A percentile compares a stretch with the other conserved stretches of the same genome.
Conservation (phyloP, 2,888 invertebrate species). For the Mesochorus sp. region DNA sequence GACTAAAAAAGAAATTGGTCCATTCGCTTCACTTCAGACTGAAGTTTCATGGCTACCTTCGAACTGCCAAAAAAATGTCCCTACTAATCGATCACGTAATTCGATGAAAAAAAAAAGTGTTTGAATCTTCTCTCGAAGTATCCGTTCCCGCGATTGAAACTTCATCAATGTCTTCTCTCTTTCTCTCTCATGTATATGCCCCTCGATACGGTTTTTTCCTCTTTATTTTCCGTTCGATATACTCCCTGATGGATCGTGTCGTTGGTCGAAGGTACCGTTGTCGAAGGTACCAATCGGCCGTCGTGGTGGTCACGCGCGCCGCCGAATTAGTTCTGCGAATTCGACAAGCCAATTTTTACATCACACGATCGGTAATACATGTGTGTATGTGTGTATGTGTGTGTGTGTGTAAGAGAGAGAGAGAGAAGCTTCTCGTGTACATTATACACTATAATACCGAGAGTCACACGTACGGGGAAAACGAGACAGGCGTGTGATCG, state of each 20-base stretch:
- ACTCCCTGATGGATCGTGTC: slow-evolving; percentile 33
- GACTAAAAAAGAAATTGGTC: too few relatives aligned
- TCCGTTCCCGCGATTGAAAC: background rate
- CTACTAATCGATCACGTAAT: background rate
- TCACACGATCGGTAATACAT: slow-evolving; percentile 39
- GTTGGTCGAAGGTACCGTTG: slow-evolving; percentile 42
- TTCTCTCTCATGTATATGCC: background rate
- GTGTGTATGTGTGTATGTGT: too few relatives aligned
- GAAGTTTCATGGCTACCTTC: background rate
- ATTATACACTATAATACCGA: slow-evolving; percentile 19
- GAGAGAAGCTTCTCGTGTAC: slow-evolving; percentile 14
- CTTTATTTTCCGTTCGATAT: slow-evolving; percentile 12
- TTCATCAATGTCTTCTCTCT: background rate
- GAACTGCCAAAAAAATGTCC: background rate
- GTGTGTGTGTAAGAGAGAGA: background rate
- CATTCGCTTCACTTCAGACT: too few relatives aligned
- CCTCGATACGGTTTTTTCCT: background rate
- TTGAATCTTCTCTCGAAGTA: background rate
- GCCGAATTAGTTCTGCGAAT: slow-evolving; percentile 61
- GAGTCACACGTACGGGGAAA: slow-evolving; percentile 38
- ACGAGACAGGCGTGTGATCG: slow-evolving; percentile 57
- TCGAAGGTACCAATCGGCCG: too few relatives aligned
- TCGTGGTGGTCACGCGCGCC: slow-evolving; percentile 38
- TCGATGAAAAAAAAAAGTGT: background rate
- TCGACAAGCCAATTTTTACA: slow-evolving; percentile 61